Percentiles rank a stretch among this genome's conserved stretches.
These are phyloP conservation scores for chimpanzee (Pan troglodytes) DNA, from an alignment of 2,113 vertebrate species.

Conservation along the genomic window NHGRI_mPanTro3-v2.1_pri NC_072404.2:120086501-120087000, in stretches of 20 bases:
- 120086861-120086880: neutral
- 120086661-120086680: neutral
- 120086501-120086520: constrained; percentile 15
- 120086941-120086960: neutral
- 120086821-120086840: neutral
- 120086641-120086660: neutral
- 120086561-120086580: constrained; percentile 51
- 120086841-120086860: neutral
- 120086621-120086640: neutral
- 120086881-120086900: neutral
- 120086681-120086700: neutral
- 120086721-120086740: constrained; percentile 27
- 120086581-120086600: neutral
- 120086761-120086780: neutral
- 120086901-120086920: neutral
- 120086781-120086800: neutral
- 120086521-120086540: constrained; percentile 42
- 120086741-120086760: neutral
- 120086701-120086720: neutral
- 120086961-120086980: neutral
- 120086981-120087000: neutral
- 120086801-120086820: neutral
- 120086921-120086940: neutral
- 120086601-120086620: neutral
- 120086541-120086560: constrained; percentile 45